Evolutionary conservation across 2,113 vertebrate species (phyloP), one percentile per base, ranked within the genome.

Genomic region (Phrynocephalus versicolor): DNA sequence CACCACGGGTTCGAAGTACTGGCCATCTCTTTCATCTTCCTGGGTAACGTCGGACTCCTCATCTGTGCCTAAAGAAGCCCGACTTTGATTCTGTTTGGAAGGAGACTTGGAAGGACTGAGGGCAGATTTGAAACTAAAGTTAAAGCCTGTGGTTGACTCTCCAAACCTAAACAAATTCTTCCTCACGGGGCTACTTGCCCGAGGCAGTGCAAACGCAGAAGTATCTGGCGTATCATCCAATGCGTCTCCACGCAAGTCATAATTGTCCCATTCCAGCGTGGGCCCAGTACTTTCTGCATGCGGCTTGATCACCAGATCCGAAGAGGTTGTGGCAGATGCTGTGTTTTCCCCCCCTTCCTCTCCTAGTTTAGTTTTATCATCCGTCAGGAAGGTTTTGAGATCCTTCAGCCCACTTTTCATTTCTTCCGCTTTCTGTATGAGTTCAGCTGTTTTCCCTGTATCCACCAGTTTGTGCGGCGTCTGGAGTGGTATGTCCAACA

Each of bases 401-500:
- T 99, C 98, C 96, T 99, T 99, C 35, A 99, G 96, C n/a, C 95
- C 98, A 82, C 96, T 97, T 91, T 99, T 99, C 98, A 99, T 99
- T 94, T 99, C 98, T 94, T 99, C 99, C 33, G 99, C 99, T 95
- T 97, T 99, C 94, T 99, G 97, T 92, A 99, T 99, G 69, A 99
- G 97, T 16, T 97, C 97, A 55, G 99, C 98, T 35, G 98, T 98
- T 92, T 97, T 96, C 45, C 97, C 98, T 1, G 97, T 97, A 94
- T 99, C 98, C 55, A 99, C 94, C 57, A 99, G 97, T 88, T 99
- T 99, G 93, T 99, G 99, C 4, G 99, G 99, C 0, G 99, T 99
- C 87, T 99, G 99, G 79, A 99, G 91, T 13, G 98, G 98, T 88
- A 99, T 99, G 89, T 99, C 98, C 84, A 99, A 89, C 0, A 99